These are phyloP conservation scores for Astyanax mexicanus DNA, from an alignment of 2,797 vertebrate species.

Conservation along the genomic window DNA sequence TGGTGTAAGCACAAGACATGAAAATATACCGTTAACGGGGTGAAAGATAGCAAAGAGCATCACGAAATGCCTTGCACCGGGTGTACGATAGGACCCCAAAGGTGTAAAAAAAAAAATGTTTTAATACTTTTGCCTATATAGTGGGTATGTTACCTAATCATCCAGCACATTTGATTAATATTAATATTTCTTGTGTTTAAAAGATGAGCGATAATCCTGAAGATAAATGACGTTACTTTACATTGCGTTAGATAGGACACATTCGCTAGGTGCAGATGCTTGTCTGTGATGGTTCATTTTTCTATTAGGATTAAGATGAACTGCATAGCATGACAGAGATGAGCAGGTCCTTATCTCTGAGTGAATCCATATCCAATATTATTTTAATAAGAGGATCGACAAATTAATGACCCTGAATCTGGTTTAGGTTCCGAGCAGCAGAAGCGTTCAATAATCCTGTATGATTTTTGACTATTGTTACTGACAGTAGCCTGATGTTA, in stretches of 20 bases:
- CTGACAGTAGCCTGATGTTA: slow-evolving; percentile 31
- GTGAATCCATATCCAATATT: slow-evolving; percentile 13
- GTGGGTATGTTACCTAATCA: background rate
- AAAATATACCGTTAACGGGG: no score
- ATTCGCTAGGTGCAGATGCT: slow-evolving; percentile 51
- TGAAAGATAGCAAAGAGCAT: no score
- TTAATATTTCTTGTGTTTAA: background rate
- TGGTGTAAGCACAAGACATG: no score
- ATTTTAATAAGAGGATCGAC: slow-evolving; percentile 2
- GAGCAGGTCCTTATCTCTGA: slow-evolving; percentile 35
- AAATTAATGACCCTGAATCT: background rate
- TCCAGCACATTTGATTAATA: slow-evolving; percentile 17
- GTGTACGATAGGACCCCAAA: no score
- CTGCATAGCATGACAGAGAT: slow-evolving; percentile 40
- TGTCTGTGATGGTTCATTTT: slow-evolving; percentile 52
- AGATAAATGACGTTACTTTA: slow-evolving; percentile 48
- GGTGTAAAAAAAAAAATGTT: no score
- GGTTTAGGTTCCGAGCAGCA: background rate
- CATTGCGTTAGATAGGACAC: slow-evolving; percentile 47
- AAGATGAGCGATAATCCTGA: slow-evolving; percentile 45
- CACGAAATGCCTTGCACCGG: no score
- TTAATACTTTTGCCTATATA: no score
- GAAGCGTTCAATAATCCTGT: background rate
- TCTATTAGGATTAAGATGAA: slow-evolving; percentile 56
- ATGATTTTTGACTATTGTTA: background rate